These are phyloP conservation scores for Otocyon megalotis DNA, from an alignment of 2,113 vertebrate species.

Conservation along the genomic window DNA sequence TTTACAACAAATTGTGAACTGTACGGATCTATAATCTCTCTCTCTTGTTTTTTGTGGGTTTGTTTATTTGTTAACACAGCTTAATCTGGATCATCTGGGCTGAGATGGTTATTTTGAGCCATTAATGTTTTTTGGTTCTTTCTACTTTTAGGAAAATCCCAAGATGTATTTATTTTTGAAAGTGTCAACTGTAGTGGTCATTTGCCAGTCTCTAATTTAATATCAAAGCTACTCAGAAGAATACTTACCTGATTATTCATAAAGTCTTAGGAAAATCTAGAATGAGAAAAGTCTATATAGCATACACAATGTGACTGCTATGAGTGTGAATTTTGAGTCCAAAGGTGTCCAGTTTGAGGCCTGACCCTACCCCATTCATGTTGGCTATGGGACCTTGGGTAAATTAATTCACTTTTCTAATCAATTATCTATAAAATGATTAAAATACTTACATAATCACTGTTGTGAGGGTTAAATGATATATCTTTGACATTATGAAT, in stretches of 20 bases:
- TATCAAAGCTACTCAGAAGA: constrained; percentile 20
- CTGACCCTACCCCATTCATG: background rate
- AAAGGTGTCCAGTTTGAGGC: background rate
- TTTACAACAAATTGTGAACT: constrained; percentile 31
- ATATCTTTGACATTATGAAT: background rate
- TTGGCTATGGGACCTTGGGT: background rate
- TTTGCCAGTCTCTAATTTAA: constrained; percentile 26
- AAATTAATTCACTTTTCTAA: constrained; percentile 8
- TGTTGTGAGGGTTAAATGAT: background rate
- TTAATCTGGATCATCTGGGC: constrained; percentile 19
- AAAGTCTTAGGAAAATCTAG: constrained; percentile 14
- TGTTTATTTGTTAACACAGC: background rate
- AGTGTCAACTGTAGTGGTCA: background rate
- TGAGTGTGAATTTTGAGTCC: background rate
- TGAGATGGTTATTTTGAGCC: background rate
- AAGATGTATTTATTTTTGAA: constrained; percentile 13
- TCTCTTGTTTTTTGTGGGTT: background rate
- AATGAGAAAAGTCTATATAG: background rate
- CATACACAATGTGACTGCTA: background rate
- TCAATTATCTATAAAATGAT: constrained; percentile 1
- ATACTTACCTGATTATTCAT: constrained; percentile 56
- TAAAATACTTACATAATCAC: background rate
- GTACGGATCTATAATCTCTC: background rate
- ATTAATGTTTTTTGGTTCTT: constrained; percentile 23
- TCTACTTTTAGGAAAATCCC: background rate